Evolutionary conservation across 1,140 invertebrate species (phyloP).

Genomic region (Drosophila truncata): DNA sequence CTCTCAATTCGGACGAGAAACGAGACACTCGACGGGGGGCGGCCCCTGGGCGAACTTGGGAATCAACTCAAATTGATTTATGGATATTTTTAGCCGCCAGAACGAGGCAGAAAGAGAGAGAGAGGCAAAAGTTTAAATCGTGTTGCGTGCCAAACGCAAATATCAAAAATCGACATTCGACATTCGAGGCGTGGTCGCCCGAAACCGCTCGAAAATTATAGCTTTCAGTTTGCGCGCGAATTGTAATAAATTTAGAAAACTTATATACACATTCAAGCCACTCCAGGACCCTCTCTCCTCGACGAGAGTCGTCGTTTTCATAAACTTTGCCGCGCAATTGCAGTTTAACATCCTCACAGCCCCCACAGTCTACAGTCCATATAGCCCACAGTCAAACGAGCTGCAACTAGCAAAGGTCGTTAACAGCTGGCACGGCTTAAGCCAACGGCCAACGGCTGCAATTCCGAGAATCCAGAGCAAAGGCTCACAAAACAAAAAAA

Average conservation of each 20-base stretch:
- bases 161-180: conserved; percentile 81
- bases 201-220: conserved; percentile 81
- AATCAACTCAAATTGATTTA: conserved; percentile 82
- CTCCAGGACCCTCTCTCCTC: conserved; percentile 1
- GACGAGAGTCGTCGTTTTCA: conserved; percentile 60
- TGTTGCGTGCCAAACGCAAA: conserved; percentile 81
- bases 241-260: conserved; percentile 82
- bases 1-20: conserved; percentile 72
- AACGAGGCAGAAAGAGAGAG: conserved; percentile 15
- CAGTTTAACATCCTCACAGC: conserved; percentile 46
- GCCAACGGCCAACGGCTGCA: conserved; percentile 39
- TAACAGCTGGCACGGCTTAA: conserved; percentile 77
- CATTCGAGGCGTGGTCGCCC: conserved; percentile 75
- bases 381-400: conserved; percentile 58
- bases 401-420: conserved; percentile 74
- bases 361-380: not conserved
- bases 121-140: conserved; percentile 71
- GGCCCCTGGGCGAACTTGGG: conserved; percentile 27
- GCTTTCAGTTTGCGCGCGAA: conserved; percentile 80
- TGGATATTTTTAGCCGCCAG: conserved; percentile 73
- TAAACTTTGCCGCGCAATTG: conserved; percentile 69
- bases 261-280: conserved; percentile 64
- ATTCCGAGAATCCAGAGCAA: conserved; percentile 32
- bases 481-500: conserved; percentile 16
- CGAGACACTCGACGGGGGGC: conserved; percentile 54